phyloP scores from a whole-genome alignment of 92 coral and sea anemone species.

The Actinernus sp. region DNA sequence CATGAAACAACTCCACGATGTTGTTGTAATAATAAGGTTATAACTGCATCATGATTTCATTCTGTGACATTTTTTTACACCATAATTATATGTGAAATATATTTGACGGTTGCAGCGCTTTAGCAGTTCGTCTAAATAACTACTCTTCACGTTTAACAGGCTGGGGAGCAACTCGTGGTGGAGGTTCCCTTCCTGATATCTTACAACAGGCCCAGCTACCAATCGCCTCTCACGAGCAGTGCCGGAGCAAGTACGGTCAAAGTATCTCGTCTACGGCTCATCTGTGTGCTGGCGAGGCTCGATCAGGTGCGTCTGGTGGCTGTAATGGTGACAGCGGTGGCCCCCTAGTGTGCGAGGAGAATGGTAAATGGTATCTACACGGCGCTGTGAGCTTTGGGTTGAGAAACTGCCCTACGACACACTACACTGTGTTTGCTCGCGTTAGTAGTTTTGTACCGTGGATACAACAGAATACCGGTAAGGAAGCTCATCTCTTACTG shows the following conservation, averaged over 20 bases:
- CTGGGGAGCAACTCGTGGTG: slow-evolving; percentile 2
- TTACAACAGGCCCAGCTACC: slow-evolving; percentile 66
- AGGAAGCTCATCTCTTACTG: too few relatives aligned
- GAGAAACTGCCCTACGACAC: slow-evolving; percentile 52
- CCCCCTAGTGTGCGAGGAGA: slow-evolving; percentile 60
- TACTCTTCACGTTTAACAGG: too few relatives aligned
- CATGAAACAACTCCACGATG: too few relatives aligned
- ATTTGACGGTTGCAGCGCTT: too few relatives aligned
- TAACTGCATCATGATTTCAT: too few relatives aligned
- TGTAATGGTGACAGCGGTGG: slow-evolving; percentile 81
- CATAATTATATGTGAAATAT: too few relatives aligned
- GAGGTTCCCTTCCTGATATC: slow-evolving; percentile 25
- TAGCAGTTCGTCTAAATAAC: too few relatives aligned
- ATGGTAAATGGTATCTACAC: slow-evolving; percentile 62
- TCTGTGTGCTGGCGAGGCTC: slow-evolving; percentile 67
- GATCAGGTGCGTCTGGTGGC: slow-evolving; percentile 35
- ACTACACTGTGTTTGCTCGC: slow-evolving; percentile 64
- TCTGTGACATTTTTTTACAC: too few relatives aligned
- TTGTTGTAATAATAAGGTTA: too few relatives aligned
- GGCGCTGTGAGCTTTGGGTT: slow-evolving; percentile 76
- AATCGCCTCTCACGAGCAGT: slow-evolving; percentile 52
- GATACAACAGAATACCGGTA: too few relatives aligned
- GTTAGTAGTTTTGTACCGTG: slow-evolving; percentile 46
- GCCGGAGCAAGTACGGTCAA: slow-evolving; percentile 31
- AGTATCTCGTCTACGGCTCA: slow-evolving; percentile 42